Evolutionary conservation across 2,113 vertebrate species (phyloP).

Genomic region (Falcunculus frontatus): DNA sequence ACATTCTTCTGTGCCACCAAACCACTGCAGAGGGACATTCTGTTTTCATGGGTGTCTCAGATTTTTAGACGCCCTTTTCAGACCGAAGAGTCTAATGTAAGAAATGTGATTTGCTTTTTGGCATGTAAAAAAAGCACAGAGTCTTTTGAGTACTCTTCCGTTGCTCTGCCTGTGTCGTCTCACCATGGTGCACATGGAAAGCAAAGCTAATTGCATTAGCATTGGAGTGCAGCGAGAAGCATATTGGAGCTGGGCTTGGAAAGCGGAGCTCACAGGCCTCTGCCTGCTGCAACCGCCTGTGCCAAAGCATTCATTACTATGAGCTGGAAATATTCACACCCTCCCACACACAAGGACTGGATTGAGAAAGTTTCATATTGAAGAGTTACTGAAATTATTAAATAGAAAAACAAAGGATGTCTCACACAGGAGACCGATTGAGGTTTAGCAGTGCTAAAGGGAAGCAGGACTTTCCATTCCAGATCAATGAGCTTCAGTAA

Average conservation of each 20-base stretch:
- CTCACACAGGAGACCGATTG: neutral
- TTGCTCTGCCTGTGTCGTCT: neutral
- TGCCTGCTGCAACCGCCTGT: neutral
- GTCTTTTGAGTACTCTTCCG: neutral
- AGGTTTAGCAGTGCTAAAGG: neutral
- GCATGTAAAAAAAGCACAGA: neutral
- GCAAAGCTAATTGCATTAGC: neutral
- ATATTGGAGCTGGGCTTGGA: neutral
- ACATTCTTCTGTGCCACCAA: neutral
- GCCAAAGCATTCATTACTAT: conserved; percentile 47
- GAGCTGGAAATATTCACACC: conserved; percentile 61
- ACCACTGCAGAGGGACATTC: neutral
- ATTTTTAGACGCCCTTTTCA: neutral
- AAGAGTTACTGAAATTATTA: conserved; percentile 49
- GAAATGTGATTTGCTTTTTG: neutral
- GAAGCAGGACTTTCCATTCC: neutral
- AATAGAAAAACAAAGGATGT: conserved; percentile 44
- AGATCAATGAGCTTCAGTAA: neutral
- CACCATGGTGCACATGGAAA: neutral
- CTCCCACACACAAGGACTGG: conserved; percentile 40
- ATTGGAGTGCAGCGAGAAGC: neutral
- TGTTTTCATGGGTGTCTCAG: neutral
- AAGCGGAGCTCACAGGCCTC: neutral
- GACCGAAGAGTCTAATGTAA: neutral
- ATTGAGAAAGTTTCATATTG: conserved; percentile 45